A percentile compares a stretch with the other conserved stretches of the same genome.
Conservation (phyloP, 2,797 vertebrate species). For the Tinamus major region DNA sequence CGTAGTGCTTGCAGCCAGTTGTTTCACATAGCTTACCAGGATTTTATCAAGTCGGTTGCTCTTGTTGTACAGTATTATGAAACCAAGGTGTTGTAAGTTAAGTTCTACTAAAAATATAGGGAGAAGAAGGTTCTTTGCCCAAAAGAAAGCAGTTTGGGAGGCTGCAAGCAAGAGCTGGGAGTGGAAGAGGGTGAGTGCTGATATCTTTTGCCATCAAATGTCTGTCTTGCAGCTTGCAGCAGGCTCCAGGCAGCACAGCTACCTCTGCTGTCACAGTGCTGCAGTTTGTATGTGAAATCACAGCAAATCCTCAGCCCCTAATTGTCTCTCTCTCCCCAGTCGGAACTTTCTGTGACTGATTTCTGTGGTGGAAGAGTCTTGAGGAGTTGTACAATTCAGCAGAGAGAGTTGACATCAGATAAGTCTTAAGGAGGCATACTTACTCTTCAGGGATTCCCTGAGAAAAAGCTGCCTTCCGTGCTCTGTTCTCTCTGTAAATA, state of each 20-base stretch:
- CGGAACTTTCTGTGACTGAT: rapidly evolving
- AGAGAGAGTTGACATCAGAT: neutral
- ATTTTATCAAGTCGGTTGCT: neutral
- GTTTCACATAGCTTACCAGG: neutral
- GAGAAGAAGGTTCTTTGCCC: neutral
- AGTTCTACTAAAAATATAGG: neutral
- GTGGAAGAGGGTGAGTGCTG: neutral
- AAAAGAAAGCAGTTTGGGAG: neutral
- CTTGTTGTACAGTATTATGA: neutral
- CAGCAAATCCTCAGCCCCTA: rapidly evolving
- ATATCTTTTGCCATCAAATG: neutral
- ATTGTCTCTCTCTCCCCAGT: neutral
- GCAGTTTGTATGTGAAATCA: neutral
- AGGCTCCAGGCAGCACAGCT: neutral
- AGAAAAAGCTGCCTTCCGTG: neutral
- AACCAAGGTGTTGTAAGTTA: neutral
- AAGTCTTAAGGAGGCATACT: neutral
- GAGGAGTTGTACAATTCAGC: neutral
- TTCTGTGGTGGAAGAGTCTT: neutral
- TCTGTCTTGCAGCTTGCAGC: neutral
- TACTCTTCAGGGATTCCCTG: neutral
- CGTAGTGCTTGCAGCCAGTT: neutral
- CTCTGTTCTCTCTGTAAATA: neutral
- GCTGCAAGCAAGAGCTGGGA: neutral
- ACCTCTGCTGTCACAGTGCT: neutral